Base-by-base conservation (phyloP, 2,113 vertebrate species). In the Corythornis cristatus region DNA sequence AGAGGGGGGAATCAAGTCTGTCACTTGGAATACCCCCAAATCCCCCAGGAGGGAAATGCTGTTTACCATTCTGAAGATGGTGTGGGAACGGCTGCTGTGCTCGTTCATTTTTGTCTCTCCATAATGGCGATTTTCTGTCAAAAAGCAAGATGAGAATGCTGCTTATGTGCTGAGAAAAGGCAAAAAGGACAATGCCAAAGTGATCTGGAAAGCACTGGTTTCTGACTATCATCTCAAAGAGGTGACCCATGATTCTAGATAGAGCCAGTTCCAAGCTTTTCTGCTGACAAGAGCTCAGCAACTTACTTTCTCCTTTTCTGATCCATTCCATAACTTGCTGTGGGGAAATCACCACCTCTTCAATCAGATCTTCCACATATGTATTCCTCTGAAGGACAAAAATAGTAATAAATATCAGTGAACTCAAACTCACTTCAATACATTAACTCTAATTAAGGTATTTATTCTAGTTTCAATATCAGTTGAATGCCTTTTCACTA, bases 41-140 rank as follows among this genome's bases (percentile, higher is more conserved):
- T 0, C 9, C 20, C n/a, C 67, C 18, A 86, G 45, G 1, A 73
- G 8, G 25, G 7, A 71, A 94, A 33, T 22, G 77, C 83, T 20
- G 91, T 58, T 96, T 97, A 99, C 99, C 99, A 99, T 99, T 93
- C 99, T 98, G 94, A 99, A 99, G 91, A 99, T 99, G 2, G 99
- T 98, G 95, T 99, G 99, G 4, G 99, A 99, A 45, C 99, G 98
- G 82, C 99, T 99, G 97, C 99, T 99, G 61, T 98, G 98, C 81
- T 99, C 97, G 81, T 99, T 99, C 99, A 99, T 99, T 95, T 99
- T 99, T 3, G 99, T 99, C 96, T 98, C 98, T 60, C 98, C 99
- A 60, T 99, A 99, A 87, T 99, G 99, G 2, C 99, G 98, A 92
- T 98, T 99, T 95, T 98, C 99, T 99, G 90, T 33, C 60, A 92